Conservation (phyloP, 2,113 vertebrate species). For the Vombatus ursinus region DNA sequence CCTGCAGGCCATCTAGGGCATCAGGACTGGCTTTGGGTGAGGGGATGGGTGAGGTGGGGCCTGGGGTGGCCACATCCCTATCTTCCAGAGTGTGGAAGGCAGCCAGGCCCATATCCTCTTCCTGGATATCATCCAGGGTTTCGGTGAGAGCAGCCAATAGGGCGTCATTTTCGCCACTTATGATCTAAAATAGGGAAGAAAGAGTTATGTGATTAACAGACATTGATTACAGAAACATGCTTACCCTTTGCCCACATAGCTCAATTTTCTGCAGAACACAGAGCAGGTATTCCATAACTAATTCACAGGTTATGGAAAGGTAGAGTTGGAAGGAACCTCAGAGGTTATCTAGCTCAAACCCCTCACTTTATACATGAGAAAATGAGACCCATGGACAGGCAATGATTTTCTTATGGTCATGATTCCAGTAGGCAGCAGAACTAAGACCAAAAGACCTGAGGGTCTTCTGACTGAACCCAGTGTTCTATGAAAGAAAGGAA, state of each 20-base stretch:
- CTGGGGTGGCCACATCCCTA: conserved; percentile 85
- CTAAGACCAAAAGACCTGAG: neutral
- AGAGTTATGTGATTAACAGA: neutral
- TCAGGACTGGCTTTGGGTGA: conserved; percentile 82
- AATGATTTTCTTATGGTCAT: neutral
- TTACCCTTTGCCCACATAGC: neutral
- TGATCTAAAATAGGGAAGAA: conserved; percentile 84
- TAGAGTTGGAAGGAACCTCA: neutral
- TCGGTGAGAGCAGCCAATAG: conserved; percentile 96
- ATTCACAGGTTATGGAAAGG: neutral
- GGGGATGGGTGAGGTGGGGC: conserved; percentile 83
- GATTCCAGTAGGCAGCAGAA: neutral
- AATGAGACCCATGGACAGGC: neutral
- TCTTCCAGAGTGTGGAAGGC: conserved; percentile 93
- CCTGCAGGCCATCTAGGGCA: conserved; percentile 76
- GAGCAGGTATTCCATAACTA: neutral
- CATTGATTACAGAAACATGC: neutral
- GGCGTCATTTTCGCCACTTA: conserved; percentile 95
- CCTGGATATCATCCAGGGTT: conserved; percentile 95
- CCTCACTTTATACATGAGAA: neutral
- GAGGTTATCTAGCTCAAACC: neutral
- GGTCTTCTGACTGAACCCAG: neutral
- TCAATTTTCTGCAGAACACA: neutral
- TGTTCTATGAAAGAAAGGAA: neutral
- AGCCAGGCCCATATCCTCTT: conserved; percentile 91